A percentile compares a stretch with the other conserved stretches of the same genome.
phyloP scores from a whole-genome alignment of 2,113 vertebrate genomes.

The Euleptes europaea region DNA sequence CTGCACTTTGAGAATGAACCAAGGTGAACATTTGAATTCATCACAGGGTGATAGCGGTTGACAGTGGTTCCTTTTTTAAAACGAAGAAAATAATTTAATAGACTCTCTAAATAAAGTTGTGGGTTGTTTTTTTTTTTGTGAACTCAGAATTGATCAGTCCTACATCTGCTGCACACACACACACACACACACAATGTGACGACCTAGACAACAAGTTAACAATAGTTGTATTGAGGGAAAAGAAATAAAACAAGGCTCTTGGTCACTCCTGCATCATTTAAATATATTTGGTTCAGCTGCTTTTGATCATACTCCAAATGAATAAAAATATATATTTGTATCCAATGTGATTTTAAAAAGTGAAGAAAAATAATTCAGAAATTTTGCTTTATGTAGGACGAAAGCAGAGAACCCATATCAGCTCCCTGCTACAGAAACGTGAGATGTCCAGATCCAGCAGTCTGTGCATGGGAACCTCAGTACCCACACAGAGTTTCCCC shows the following conservation, averaged over 20 bases:
- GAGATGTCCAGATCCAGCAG: background rate
- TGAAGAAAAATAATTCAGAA: background rate
- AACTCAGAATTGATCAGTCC: background rate
- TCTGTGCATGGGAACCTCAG: background rate
- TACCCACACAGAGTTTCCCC: background rate
- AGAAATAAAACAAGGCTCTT: background rate
- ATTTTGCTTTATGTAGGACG: background rate
- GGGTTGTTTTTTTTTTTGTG: too few species aligned
- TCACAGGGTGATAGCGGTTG: background rate
- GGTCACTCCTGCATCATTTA: background rate
- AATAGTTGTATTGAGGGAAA: background rate
- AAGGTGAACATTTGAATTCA: background rate
- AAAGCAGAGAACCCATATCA: background rate
- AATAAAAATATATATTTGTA: background rate
- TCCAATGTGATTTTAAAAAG: background rate
- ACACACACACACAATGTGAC: background rate
- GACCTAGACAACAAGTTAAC: background rate
- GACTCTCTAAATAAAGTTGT: background rate
- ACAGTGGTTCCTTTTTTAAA: background rate
- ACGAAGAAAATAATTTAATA: background rate
- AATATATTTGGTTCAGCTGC: constrained; percentile 10
- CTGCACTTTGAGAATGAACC: background rate
- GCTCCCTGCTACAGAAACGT: background rate
- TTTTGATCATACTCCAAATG: background rate
- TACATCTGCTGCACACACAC: background rate